These are phyloP conservation scores for Calvadosia cruxmelitensis DNA, from an alignment of 30 jellyfish, hydroid and myxozoan species.

Conservation along the genomic window DNA sequence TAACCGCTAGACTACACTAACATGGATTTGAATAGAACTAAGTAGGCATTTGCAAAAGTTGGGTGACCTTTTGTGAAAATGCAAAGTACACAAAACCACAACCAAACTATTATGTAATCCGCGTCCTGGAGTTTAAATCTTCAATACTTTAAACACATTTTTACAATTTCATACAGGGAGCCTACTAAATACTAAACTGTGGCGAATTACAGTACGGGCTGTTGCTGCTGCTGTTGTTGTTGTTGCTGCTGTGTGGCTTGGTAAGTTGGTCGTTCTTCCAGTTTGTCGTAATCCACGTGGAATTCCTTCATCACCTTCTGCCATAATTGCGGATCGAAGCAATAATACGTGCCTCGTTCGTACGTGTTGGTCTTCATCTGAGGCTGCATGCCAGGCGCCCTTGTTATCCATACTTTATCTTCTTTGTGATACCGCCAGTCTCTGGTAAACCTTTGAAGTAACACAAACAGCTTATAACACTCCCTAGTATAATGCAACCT, in stretches of 20 bases:
- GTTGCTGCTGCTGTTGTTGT: constrained; percentile 36
- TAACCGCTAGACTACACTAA: too few species aligned
- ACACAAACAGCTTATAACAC: not conserved
- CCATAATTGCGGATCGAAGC: constrained; percentile 91
- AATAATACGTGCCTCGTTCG: constrained; percentile 91
- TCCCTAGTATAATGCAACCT: too few species aligned
- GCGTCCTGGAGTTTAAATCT: constrained; percentile 1
- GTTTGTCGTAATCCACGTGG: constrained; percentile 85
- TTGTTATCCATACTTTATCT: constrained; percentile 89
- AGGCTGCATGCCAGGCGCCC: constrained; percentile 99
- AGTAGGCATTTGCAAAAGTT: too few species aligned
- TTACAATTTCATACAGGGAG: not conserved
- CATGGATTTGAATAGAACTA: too few species aligned
- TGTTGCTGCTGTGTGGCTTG: constrained; percentile 64
- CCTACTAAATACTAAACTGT: not conserved
- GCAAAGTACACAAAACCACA: too few species aligned
- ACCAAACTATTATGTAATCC: too few species aligned
- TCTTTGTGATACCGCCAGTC: constrained; percentile 97
- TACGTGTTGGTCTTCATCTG: constrained; percentile 81
- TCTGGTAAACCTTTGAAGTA: constrained; percentile 49
- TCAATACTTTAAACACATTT: not conserved
- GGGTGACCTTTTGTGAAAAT: too few species aligned
- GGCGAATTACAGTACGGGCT: not conserved
- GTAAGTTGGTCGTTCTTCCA: constrained; percentile 83
- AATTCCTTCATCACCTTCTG: constrained; percentile 85